Conservation (phyloP, 1,140 invertebrate genomes). For the Homalodisca vitripennis region DNA sequence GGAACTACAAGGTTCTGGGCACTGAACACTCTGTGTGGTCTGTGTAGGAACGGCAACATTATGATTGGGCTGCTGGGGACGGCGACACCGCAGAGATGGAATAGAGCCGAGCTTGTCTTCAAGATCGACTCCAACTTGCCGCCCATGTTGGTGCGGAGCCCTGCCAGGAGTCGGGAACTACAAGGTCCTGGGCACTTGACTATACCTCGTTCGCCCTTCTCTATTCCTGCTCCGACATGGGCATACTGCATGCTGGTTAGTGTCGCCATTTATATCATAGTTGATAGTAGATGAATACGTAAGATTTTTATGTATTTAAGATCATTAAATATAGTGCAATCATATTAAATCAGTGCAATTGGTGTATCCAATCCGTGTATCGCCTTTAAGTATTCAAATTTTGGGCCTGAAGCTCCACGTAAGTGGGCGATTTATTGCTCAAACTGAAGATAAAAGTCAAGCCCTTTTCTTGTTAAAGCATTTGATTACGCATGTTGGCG, state of each 20-base stretch:
- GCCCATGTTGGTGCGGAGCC: conserved; percentile 57
- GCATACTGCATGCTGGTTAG: conserved; percentile 57
- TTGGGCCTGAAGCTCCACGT: too few relatives aligned
- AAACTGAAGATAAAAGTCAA: too few relatives aligned
- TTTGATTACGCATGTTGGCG: too few relatives aligned
- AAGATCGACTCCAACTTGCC: conserved; percentile 55
- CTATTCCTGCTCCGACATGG: conserved; percentile 66
- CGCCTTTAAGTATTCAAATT: too few relatives aligned
- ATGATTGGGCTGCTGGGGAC: conserved; percentile 33
- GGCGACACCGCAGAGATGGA: conserved; percentile 21
- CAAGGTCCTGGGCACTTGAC: conserved; percentile 65
- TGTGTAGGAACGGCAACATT: conserved; percentile 25
- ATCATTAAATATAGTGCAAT: too few relatives aligned
- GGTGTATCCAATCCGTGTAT: too few relatives aligned
- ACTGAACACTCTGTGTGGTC: neutral
- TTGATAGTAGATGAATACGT: too few relatives aligned
- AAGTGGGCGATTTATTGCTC: too few relatives aligned
- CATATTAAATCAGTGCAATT: too few relatives aligned
- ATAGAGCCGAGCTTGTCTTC: conserved; percentile 30
- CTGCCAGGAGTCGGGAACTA: conserved; percentile 66
- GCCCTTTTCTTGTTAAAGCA: too few relatives aligned
- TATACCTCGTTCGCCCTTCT: conserved; percentile 67
- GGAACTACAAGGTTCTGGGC: conserved; percentile 65
- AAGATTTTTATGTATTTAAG: too few relatives aligned
- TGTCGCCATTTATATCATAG: too few relatives aligned